Evolutionary conservation across 2,888 invertebrate genomes (phyloP).

Genomic region (Philhelius pedissequus): DNA sequence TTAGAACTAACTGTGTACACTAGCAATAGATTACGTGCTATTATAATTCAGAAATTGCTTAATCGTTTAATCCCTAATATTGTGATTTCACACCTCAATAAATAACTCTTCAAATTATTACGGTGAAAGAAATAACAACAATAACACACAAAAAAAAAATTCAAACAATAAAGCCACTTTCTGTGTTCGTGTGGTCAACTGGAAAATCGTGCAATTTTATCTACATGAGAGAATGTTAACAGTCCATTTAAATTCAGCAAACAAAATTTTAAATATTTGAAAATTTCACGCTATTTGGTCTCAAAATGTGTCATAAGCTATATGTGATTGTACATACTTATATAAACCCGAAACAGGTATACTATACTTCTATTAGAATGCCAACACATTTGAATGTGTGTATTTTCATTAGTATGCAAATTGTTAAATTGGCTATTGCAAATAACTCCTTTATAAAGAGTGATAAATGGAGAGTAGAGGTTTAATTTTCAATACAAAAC

Average conservation of each 20-base stretch:
- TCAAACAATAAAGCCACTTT: conserved; percentile 30
- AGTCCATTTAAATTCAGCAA: conserved; percentile 53
- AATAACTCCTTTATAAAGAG: not conserved
- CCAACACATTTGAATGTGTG: not conserved
- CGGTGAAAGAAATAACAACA: not conserved
- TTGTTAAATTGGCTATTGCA: conserved; percentile 47
- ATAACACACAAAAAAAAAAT: not conserved
- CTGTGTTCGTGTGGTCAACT: conserved; percentile 50
- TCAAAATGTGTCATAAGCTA: conserved; percentile 19
- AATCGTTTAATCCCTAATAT: conserved; percentile 51
- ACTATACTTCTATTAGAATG: not conserved
- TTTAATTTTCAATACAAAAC: not conserved
- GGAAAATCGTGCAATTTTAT: conserved; percentile 54
- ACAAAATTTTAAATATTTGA: conserved; percentile 49
- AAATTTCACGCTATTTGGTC: conserved; percentile 41
- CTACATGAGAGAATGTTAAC: conserved; percentile 50
- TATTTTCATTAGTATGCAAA: conserved; percentile 50
- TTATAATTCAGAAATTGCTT: not conserved
- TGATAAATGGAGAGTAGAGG: not conserved
- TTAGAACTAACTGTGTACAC: conserved; percentile 9
- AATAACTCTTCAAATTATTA: conserved; percentile 39
- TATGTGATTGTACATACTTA: not conserved
- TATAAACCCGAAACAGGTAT: not conserved
- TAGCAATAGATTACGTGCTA: not conserved
- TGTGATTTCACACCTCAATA: conserved; percentile 59